Base-by-base conservation (phyloP, 2,113 vertebrate species). In the Nestor notabilis region DNA sequence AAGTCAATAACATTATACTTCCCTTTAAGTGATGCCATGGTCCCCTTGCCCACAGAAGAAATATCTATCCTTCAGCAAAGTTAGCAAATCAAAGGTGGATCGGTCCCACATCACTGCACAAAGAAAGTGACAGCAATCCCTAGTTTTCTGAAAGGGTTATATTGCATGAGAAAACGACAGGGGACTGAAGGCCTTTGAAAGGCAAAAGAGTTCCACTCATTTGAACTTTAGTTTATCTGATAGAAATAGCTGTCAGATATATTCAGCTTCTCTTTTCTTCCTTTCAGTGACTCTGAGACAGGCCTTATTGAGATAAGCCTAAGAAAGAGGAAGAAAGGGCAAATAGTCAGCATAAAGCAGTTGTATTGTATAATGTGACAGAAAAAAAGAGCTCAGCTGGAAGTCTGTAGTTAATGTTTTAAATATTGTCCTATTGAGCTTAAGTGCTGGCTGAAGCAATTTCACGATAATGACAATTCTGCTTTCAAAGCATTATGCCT, bases 161-260 rank as follows among this genome's bases (percentile, higher is more conserved):
- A 61, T 55, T 77, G 76, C 94, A 76, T 46, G 58, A 85, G 66
- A 58, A 92, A 87, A 72, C 29, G 8, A 81, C 93, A 78, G 81
- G 95, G 79, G 75, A 93, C 75, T 83, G 43, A 46, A 82, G 85
- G 81, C 72, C 74, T 97, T 97, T 97, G 96, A 97, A 97, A 97
- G 89, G 87, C 93, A 97, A 94, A 96, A 83, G 91, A 96, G 72
- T 92, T 94, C 80, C 78, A 93, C 83, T 96, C 89, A 77, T 96
- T 94, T 96, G 97, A 97, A 97, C 96, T 97, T 97, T 87, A 89
- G 93, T 96, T 97, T 95, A 97, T 97, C 97, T 96, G 97, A 97
- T 97, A 91, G 93, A 97, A 97, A 97, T 77, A 74, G 55, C 97
- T 97, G 97, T 97, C 97, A 97, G 93, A 95, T 96, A 76, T 77